Conservation (phyloP, 2,113 vertebrate genomes). For the Turnix velox region DNA sequence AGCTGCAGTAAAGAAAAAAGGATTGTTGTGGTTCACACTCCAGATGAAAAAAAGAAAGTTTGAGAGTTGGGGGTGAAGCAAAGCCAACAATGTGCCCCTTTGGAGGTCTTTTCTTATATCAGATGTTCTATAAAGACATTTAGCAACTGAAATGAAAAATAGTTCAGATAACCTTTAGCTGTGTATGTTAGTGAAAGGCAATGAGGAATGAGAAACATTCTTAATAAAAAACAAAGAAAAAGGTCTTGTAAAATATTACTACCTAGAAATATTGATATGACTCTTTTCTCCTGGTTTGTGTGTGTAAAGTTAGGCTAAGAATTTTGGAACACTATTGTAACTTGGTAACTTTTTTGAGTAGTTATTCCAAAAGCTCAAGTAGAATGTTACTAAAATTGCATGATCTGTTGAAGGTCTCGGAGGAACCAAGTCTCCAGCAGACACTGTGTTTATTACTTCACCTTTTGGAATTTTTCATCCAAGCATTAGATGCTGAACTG, state of each 20-base stretch:
- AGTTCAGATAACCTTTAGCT: neutral
- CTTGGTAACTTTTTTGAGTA: neutral
- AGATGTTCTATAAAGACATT: neutral
- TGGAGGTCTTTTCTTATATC: neutral
- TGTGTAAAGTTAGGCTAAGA: neutral
- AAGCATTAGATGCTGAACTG: slow-evolving; percentile 73
- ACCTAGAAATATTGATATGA: neutral
- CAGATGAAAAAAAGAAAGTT: neutral
- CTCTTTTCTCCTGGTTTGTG: neutral
- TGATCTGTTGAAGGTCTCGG: slow-evolving; percentile 74
- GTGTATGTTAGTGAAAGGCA: neutral
- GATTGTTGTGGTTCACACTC: neutral
- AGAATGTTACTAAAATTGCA: neutral
- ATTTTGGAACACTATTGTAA: neutral
- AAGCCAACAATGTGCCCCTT: neutral
- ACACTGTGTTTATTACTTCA: slow-evolving; percentile 80
- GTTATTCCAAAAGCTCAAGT: neutral
- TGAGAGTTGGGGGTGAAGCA: neutral
- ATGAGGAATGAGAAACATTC: neutral
- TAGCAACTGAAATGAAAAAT: neutral
- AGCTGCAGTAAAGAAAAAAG: neutral
- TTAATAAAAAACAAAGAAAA: neutral
- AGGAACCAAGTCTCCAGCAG: slow-evolving; percentile 72
- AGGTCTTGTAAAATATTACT: neutral
- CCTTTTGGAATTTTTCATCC: slow-evolving; percentile 77